Conservation (phyloP, 2,113 vertebrate genomes). For the Sclerurus mexicanus region DNA sequence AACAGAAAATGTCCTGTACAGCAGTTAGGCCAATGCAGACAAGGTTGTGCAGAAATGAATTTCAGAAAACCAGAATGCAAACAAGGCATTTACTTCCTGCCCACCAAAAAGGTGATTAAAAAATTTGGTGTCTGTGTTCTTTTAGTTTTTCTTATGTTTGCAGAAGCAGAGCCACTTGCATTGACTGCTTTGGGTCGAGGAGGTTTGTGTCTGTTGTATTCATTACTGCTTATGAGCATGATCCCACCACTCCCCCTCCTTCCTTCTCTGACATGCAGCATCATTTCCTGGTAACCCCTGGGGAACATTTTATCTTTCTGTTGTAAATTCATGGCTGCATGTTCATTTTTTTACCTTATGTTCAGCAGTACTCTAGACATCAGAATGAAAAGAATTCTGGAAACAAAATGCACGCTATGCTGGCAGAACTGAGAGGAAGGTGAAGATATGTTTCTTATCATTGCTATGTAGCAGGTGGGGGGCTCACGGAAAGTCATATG, state of each 20-base stretch:
- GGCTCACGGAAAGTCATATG: neutral
- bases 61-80: neutral
- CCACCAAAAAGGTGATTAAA: neutral
- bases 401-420: neutral
- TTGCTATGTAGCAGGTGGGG: neutral
- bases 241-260: neutral
- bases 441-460: neutral
- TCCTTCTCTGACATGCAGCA: neutral
- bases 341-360: neutral
- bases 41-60: neutral
- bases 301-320: neutral
- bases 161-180: neutral
- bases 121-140: neutral
- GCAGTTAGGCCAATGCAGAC: neutral
- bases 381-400: neutral
- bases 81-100: neutral
- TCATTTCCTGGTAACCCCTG: neutral
- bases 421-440: neutral
- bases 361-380: neutral
- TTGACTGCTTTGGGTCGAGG: neutral
- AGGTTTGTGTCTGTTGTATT: neutral
- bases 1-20: neutral
- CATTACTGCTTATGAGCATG: neutral
- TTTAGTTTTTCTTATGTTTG: neutral
- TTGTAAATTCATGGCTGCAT: neutral